Percentiles rank a stretch among this genome's conserved stretches.
These are phyloP conservation scores for Pseudomyrmex dendroicus DNA, from an alignment of 1,140 invertebrate species.

Conservation along the genomic window DNA sequence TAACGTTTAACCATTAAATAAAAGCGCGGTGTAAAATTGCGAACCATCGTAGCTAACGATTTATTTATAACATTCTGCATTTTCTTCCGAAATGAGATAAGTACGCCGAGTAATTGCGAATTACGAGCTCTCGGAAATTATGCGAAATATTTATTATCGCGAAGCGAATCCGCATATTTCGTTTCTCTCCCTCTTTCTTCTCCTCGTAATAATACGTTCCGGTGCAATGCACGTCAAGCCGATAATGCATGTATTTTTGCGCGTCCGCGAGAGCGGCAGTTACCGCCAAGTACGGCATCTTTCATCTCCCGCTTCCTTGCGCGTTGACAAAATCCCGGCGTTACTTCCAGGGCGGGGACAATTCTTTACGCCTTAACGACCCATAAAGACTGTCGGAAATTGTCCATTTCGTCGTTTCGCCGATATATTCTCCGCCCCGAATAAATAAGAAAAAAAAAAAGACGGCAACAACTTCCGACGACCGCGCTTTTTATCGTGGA, in stretches of 20 bases:
- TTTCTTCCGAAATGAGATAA: too few species aligned
- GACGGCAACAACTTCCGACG: background rate
- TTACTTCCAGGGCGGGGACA: slow-evolving; percentile 9
- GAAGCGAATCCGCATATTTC: background rate
- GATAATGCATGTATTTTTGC: slow-evolving; percentile 46
- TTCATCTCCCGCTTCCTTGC: slow-evolving; percentile 36
- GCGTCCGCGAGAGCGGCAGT: slow-evolving; percentile 31
- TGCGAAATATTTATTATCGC: background rate
- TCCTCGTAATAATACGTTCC: slow-evolving; percentile 35
- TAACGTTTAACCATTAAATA: too few species aligned
- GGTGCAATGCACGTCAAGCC: slow-evolving; percentile 14
- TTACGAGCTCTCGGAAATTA: background rate
- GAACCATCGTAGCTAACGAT: too few species aligned
- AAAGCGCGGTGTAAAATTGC: too few species aligned
- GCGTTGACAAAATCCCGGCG: slow-evolving; percentile 45
- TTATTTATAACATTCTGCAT: too few species aligned
- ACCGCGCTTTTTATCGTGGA: background rate
- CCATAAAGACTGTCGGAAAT: slow-evolving; percentile 55
- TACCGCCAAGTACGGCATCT: slow-evolving; percentile 26
- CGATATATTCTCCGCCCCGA: background rate
- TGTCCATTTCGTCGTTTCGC: slow-evolving; percentile 47
- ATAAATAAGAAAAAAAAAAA: background rate
- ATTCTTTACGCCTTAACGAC: slow-evolving; percentile 50
- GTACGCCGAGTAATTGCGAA: background rate
- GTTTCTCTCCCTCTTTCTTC: slow-evolving; percentile 1